phyloP scores from a whole-genome alignment of 2,888 invertebrate genomes.

The Hetaerina titia region DNA sequence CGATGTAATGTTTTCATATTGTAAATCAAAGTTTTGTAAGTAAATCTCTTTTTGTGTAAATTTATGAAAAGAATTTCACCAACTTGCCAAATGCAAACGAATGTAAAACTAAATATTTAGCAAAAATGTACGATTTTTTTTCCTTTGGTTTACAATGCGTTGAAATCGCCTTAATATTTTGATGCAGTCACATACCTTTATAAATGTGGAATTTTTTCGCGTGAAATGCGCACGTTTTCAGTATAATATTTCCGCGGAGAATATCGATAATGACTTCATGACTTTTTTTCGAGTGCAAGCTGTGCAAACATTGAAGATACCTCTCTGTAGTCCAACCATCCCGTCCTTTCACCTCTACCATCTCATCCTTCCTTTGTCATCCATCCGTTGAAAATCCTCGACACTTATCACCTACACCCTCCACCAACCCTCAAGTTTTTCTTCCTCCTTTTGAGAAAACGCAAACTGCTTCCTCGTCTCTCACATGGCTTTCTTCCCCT shows the following conservation, averaged over 20 bases:
- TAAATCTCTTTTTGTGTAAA: too few relatives aligned
- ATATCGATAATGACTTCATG: not conserved
- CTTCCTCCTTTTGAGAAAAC: slow-evolving; percentile 45
- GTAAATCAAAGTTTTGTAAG: too few relatives aligned
- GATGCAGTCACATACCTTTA: too few relatives aligned
- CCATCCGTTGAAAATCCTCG: slow-evolving; percentile 37
- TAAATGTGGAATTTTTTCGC: not conserved
- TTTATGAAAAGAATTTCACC: too few relatives aligned
- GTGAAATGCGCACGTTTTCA: not conserved
- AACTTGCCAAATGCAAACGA: too few relatives aligned
- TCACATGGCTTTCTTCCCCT: not conserved
- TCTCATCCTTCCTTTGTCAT: not conserved
- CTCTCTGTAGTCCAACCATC: not conserved
- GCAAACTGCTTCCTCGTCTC: not conserved
- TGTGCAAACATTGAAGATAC: not conserved
- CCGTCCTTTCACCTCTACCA: not conserved
- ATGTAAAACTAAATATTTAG: too few relatives aligned
- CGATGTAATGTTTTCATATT: too few relatives aligned
- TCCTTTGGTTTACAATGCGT: too few relatives aligned
- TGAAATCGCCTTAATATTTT: too few relatives aligned
- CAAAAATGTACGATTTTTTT: too few relatives aligned
- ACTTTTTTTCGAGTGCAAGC: not conserved
- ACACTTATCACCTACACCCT: slow-evolving; percentile 21
- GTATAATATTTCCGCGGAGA: not conserved
- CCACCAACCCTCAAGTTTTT: not conserved